phyloP scores from a whole-genome alignment of 2,797 vertebrate species.

The Urophycis tenuis region DNA sequence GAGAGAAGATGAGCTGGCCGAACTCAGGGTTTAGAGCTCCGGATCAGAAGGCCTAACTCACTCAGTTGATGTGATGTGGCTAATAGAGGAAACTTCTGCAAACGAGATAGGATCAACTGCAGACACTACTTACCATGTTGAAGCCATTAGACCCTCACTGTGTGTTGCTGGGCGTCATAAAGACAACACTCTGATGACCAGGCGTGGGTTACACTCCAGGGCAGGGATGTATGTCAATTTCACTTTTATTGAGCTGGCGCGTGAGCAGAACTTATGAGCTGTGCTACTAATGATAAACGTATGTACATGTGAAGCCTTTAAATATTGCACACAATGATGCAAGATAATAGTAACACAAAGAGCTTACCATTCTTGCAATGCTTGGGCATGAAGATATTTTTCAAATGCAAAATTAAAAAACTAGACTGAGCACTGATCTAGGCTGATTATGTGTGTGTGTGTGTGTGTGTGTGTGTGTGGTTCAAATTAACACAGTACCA shows the following conservation, averaged over 20 bases:
- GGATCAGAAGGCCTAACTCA: constrained; percentile 37
- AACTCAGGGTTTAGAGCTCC: constrained; percentile 2
- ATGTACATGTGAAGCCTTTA: too few relatives aligned
- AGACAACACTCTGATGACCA: constrained; percentile 49
- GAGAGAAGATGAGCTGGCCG: constrained; percentile 9
- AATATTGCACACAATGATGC: too few relatives aligned
- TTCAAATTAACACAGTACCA: too few relatives aligned
- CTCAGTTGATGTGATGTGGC: background rate
- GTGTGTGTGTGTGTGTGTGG: too few relatives aligned
- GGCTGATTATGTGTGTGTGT: too few relatives aligned
- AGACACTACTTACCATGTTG: constrained; percentile 28
- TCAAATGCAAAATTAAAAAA: too few relatives aligned
- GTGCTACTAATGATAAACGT: too few relatives aligned
- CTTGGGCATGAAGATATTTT: too few relatives aligned
- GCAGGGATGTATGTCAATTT: constrained; percentile 49
- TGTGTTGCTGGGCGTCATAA: constrained; percentile 33
- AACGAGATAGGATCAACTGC: background rate
- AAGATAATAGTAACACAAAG: too few relatives aligned
- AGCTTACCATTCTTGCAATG: too few relatives aligned
- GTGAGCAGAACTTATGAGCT: too few relatives aligned
- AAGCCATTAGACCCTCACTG: constrained; percentile 38
- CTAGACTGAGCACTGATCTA: too few relatives aligned
- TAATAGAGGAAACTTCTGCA: background rate
- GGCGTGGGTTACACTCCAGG: constrained; percentile 23
- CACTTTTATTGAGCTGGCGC: constrained; percentile 17